Percentiles rank a stretch among this genome's conserved stretches.
These are phyloP conservation scores for Sterna hirundo DNA, from an alignment of 2,113 vertebrate genomes.

Conservation along the genomic window DNA sequence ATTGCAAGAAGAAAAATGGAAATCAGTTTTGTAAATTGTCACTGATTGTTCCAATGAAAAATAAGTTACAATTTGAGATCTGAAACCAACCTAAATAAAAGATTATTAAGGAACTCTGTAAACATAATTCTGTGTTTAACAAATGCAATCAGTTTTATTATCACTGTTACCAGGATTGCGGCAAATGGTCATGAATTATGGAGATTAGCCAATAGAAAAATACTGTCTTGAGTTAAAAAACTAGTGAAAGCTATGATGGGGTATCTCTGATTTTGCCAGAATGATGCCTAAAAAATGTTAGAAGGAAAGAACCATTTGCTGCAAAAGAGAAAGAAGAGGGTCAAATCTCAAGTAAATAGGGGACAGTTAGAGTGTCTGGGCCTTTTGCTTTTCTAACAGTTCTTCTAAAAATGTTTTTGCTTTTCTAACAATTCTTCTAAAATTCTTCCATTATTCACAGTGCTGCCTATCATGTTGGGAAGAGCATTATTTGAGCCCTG, in stretches of 20 bases:
- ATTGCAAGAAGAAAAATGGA: neutral
- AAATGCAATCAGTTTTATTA: neutral
- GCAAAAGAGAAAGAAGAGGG: neutral
- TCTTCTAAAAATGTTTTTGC: neutral
- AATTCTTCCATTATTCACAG: neutral
- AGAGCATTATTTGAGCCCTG: neutral
- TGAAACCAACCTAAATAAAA: neutral
- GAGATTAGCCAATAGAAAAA: slow-evolving; percentile 46
- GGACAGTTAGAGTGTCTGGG: neutral
- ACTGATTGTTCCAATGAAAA: neutral
- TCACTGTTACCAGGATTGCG: neutral
- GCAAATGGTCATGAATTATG: neutral
- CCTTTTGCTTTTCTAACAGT: neutral
- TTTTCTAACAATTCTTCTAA: neutral
- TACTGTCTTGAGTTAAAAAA: slow-evolving; percentile 19
- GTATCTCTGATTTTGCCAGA: slow-evolving; percentile 38
- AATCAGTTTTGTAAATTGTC: neutral
- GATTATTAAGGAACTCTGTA: neutral
- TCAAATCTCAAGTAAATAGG: neutral
- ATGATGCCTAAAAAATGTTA: neutral
- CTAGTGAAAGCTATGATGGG: slow-evolving; percentile 34
- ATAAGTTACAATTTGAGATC: neutral
- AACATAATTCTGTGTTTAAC: neutral
- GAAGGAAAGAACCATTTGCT: neutral
- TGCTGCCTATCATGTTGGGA: neutral